Evolutionary conservation across 2,113 vertebrate genomes (phyloP).

Genomic region (Eurystomus gularis): DNA sequence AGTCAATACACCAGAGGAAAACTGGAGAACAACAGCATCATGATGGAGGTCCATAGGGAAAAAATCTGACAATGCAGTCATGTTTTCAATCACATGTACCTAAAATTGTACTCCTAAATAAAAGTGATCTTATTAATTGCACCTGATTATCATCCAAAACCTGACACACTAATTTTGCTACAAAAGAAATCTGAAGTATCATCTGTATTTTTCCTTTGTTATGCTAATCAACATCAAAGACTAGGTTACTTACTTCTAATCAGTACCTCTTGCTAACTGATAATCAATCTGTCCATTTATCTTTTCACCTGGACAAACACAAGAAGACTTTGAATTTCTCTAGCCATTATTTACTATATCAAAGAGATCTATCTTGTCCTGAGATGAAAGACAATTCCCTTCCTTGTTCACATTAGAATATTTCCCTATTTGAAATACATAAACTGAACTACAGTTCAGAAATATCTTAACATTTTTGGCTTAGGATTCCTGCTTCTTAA

Average conservation of each 20-base stretch:
- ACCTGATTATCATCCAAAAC: neutral
- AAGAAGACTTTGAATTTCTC: slow-evolving; percentile 27
- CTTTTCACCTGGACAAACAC: slow-evolving; percentile 29
- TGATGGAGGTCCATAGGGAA: neutral
- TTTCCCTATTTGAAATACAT: neutral
- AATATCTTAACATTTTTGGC: neutral
- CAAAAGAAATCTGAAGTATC: slow-evolving; percentile 10
- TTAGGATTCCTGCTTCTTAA: neutral
- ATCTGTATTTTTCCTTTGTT: slow-evolving; percentile 8
- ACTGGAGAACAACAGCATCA: neutral
- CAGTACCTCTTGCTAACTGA: slow-evolving; percentile 33
- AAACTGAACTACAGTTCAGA: neutral
- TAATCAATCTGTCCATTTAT: slow-evolving; percentile 5
- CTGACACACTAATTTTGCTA: slow-evolving; percentile 25
- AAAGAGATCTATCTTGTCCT: neutral
- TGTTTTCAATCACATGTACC: neutral
- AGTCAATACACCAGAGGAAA: neutral
- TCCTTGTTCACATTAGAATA: neutral
- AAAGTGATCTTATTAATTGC: neutral
- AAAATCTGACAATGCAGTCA: neutral
- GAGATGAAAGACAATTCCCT: slow-evolving; percentile 36
- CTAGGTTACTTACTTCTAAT: neutral
- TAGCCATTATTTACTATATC: slow-evolving; percentile 11
- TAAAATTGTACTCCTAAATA: neutral
- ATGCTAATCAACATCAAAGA: slow-evolving; percentile 49